Conservation (phyloP, 2,888 invertebrate species). For the Catocala sponsa region DNA sequence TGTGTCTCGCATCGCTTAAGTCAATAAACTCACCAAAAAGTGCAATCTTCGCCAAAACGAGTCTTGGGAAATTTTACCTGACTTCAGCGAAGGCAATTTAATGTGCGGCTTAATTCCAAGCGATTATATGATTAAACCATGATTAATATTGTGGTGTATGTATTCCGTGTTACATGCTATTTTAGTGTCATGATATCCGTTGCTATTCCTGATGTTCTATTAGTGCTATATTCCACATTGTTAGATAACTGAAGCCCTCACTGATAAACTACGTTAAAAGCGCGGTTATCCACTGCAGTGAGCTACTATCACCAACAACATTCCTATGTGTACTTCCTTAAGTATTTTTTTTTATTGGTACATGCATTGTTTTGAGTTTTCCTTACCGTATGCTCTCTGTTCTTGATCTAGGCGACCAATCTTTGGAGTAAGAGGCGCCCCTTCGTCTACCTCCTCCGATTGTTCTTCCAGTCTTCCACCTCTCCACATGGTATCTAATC, state of each 20-base stretch:
- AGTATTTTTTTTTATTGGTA: conserved; percentile 1
- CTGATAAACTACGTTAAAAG: conserved; percentile 7
- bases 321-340: conserved; percentile 10
- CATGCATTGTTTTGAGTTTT: conserved; percentile 19
- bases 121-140: conserved; percentile 3
- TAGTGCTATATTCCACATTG: background rate
- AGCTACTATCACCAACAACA: conserved; percentile 12
- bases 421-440: conserved; percentile 92
- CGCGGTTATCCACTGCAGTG: conserved; percentile 1
- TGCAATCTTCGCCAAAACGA: background rate
- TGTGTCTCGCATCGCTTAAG: conserved; percentile 11
- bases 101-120: background rate
- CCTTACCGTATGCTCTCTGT: conserved; percentile 94
- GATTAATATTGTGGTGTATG: background rate
- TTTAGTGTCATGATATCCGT: conserved; percentile 12
- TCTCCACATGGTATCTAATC: conserved; percentile 93
- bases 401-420: conserved; percentile 94
- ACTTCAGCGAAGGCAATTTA: background rate
- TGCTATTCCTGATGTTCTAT: background rate
- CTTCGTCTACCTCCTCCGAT: conserved; percentile 89
- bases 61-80: conserved; percentile 3
- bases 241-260: background rate
- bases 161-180: conserved; percentile 12
- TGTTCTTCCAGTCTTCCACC: conserved; percentile 92
- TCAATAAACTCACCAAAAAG: background rate